Base-by-base conservation (phyloP, 2,113 vertebrate genomes). In the Loxodonta africana region DNA sequence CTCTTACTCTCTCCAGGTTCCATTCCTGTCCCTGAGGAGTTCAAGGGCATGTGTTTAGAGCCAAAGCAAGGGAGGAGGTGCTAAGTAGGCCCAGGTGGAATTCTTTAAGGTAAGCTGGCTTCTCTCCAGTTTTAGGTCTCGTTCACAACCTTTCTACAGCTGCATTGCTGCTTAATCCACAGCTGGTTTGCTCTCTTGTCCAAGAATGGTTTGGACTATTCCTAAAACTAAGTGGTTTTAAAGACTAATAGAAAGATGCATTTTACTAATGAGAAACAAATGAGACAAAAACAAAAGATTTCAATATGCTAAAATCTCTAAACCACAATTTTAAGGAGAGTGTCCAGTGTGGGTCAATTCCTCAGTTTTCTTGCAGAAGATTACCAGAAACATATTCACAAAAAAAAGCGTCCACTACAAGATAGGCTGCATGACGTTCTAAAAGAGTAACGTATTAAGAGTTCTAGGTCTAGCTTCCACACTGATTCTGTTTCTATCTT, bases 1-100 rank as follows among this genome's bases (percentile, higher is more conserved):
- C 30, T 73, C 51, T 78, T 89, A 69, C 4, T 81, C 62, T 95
- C 78, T 84, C 33, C 76, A 63, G 46, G 65, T 44, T 93, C 41
- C 69, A 82, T 15, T 53, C 10, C 41, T 88, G n/a, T 96, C 95
- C 91, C 87, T 5, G 28, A 73, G 90, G 93, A 88, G 83, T 51
- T n/a, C 81, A 78, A 78, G 84, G 95, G 90, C 90, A 92, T 93
- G 33, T 85, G 84, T 78, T 84, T 92, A 96, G 94, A 81, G 91
- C 94, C 87, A 97, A 71, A 84, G 87, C 33, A 90, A 84, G 65
- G 77, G 44, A 93, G 76, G 69, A 96, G 90, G 94, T 73, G 96
- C 65, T 98, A 97, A 97, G 96, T 95, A 88, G 84, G 82, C 92
- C 97, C 97, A 97, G 96, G 96, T 97, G 96, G 83, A 93, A 87